A percentile compares a stretch with the other conserved stretches of the same genome.
Conservation (phyloP, 2,113 vertebrate species). For the Climacteris rufus region DNA sequence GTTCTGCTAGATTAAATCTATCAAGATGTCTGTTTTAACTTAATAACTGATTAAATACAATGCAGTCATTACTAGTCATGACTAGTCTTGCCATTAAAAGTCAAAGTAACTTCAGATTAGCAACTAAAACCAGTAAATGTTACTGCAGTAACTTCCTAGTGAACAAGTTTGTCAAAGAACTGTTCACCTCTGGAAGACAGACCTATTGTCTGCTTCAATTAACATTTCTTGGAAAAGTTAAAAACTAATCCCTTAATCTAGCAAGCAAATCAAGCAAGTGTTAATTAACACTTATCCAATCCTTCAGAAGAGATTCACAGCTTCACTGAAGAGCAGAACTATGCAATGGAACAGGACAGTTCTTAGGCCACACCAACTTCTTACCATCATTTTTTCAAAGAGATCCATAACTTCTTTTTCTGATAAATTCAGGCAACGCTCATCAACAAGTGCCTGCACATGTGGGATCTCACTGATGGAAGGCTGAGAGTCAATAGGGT, state of each 20-base stretch:
- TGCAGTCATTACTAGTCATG: background rate
- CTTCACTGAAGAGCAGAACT: background rate
- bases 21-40: background rate
- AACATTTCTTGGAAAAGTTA: background rate
- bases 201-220: background rate
- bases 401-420: constrained; percentile 97
- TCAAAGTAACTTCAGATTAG: background rate
- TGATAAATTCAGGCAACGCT: constrained; percentile 90
- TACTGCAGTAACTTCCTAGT: background rate
- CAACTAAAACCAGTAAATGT: background rate
- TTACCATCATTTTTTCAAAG: constrained; percentile 99
- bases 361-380: background rate
- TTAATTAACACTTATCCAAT: background rate
- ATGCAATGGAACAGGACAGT: background rate
- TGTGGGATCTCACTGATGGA: constrained; percentile 82
- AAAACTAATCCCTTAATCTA: background rate
- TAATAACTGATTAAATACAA: background rate
- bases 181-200: background rate
- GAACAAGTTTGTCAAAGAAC: background rate
- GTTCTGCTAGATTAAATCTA: background rate
- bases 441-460: constrained; percentile 88
- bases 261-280: background rate
- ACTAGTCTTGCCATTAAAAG: background rate
- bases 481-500: constrained; percentile 87
- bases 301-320: background rate